Base-by-base conservation (phyloP, 2,113 vertebrate species). In the Microtus montanus region DNA sequence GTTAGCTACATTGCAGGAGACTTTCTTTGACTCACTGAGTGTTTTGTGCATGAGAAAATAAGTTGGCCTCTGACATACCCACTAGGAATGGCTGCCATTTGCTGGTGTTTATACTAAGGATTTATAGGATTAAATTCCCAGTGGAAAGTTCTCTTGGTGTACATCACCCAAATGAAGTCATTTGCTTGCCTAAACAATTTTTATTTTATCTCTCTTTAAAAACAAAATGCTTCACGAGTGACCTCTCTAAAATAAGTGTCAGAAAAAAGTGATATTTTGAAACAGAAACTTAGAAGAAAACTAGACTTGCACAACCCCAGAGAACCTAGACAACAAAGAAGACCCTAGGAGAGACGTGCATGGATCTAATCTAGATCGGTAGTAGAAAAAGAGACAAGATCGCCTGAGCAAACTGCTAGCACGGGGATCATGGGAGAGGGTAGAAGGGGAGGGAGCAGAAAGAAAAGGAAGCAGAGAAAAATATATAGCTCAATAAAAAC, bases 21-120 rank as follows among this genome's bases (percentile, higher is more conserved):
- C 75, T 77, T 66, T 73, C 58, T 87, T 94, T 97, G 94, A 97
- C 61, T 96, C 87, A 82, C 87, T 88, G 82, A 92, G 71, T 95
- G 63, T 96, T 90, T 96, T 75, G 71, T 70, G 52, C 58, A 90
- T 93, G 96, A 97, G 87, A 95, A 95, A 94, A 95, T 96, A 82
- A 96, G 90, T 63, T 96, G 73, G 96, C 70, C 89, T 2, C 33
- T 78, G 71, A 54, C 71, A 92, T 1, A 91, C 33, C 91, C 87
- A 92, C 68, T 85, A 89, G 92, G 41, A 92, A 93, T 84, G 70
- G 70, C 63, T 75, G 17, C 15, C 52, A 30, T 97, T 95, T 96
- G 87, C 89, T 93, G 64, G 30, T 86, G 94, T 92, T 96, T 96
- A 96, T 47, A 84, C 28, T 63, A 91, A 92, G 64, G 35, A 77